Base-by-base conservation (phyloP, 2,797 vertebrate species). In the Rhyacichthys aspro region DNA sequence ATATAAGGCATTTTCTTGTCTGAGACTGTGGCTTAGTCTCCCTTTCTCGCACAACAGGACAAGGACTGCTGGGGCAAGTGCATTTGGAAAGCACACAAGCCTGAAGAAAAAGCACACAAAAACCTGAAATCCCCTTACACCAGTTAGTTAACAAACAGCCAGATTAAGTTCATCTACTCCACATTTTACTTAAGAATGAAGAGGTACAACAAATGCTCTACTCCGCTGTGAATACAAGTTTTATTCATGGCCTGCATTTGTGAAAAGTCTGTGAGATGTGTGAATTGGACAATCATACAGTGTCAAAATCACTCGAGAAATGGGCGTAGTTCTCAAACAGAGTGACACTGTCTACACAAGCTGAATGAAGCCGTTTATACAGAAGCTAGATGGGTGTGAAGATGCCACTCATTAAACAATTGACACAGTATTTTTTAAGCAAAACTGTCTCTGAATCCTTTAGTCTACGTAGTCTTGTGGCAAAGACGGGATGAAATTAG, bases 401-500 rank as follows among this genome's bases (percentile, higher is more conserved):
- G 55, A 62, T 55, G 66, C 55, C 76, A 78, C 67, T 87, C 78
- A 85, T 63, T 14, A 55, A 82, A 77, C 73, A 74, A 79, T 66
- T 61, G 52, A 46, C 57, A 49, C 55, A 46, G 68, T 49, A 36
- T 58, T 28, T 28, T 28, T 28, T 28, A 28, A 28, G 1, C 3
- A 28, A 59, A 62, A 47, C 0, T 8, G 43, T 67, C 11, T 28
- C 42, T 64, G 46, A 16, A 60, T 60, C 10, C 12, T 46, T 17
- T 9, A 45, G 2, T 45, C 38, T 56, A 32, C 18, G 41, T 66
- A 55, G 66, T 72, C 37, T 74, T 17, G 48, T 41, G 49, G 43
- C 15, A 46, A 45, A 18, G 19, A 55, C 39, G 1, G 2, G 17
- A 39, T 42, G 48, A 41, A 14, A 56, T 5, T 15, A 53, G 60